Conservation (phyloP, 2,888 invertebrate species). For the Carcina quercana region DNA sequence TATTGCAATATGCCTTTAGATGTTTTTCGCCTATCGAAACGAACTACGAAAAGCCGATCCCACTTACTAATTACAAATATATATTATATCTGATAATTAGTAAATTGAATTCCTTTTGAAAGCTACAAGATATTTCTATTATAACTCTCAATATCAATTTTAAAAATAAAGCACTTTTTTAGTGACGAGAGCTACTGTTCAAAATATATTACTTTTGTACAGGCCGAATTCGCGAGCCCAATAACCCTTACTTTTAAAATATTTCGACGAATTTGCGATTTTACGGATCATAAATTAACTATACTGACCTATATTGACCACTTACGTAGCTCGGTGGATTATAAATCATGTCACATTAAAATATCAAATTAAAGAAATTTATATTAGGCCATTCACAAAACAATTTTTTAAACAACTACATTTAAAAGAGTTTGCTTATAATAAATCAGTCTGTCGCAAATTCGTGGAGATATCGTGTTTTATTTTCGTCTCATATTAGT, state of each 20-base stretch:
- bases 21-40: conserved; percentile 12
- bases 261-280: conserved; percentile 39
- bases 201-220: conserved; percentile 56
- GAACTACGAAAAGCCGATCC: conserved; percentile 16
- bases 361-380: no score
- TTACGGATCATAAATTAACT: conserved; percentile 9
- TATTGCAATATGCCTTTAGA: no score
- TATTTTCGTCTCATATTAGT: not conserved
- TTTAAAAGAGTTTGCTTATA: no score
- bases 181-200: conserved; percentile 41
- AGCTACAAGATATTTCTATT: conserved; percentile 20
- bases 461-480: conserved; percentile 23
- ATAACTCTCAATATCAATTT: conserved; percentile 39
- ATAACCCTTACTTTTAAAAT: no score
- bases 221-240: conserved; percentile 38
- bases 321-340: no score
- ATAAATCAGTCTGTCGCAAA: no score
- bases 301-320: no score
- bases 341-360: no score
- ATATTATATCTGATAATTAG: no score
- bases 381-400: no score
- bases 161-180: conserved; percentile 54
- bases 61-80: conserved; percentile 5
- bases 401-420: no score
- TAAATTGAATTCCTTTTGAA: conserved; percentile 20